A percentile compares a stretch with the other conserved stretches of the same genome.
phyloP scores from a whole-genome alignment of 2,888 invertebrate genomes.

The Brachycybe producta region DNA sequence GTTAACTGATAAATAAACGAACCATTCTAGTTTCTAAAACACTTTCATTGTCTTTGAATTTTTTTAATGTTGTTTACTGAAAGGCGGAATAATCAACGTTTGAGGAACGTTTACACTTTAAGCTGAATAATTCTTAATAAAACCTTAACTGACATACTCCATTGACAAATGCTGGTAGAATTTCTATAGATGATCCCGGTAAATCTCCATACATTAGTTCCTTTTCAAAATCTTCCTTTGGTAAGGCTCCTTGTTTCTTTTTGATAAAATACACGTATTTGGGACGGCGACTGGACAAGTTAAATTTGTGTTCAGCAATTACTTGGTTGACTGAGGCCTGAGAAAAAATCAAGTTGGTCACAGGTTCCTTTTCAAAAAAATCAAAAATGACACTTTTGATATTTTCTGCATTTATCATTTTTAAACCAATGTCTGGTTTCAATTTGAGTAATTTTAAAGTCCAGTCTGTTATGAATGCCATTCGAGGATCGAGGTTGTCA shows the following conservation, averaged over 20 bases:
- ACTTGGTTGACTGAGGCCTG: slow-evolving; percentile 5
- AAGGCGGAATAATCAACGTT: no score
- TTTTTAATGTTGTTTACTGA: no score
- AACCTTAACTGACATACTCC: slow-evolving; percentile 7
- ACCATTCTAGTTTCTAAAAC: no score
- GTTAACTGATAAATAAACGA: no score
- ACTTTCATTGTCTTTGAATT: no score
- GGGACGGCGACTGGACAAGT: slow-evolving; percentile 1
- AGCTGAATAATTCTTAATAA: background rate
- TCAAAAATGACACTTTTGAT: slow-evolving; percentile 6
- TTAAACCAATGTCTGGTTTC: slow-evolving; percentile 14
- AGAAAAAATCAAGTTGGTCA: slow-evolving; percentile 2
- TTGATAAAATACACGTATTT: slow-evolving; percentile 16
- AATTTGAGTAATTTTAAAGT: slow-evolving; percentile 1
- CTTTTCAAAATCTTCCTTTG: background rate
- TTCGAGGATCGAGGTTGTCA: slow-evolving; percentile 5
- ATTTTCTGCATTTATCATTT: slow-evolving; percentile 6
- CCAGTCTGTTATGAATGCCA: slow-evolving; percentile 14
- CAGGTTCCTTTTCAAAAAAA: slow-evolving; percentile 9
- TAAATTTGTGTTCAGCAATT: slow-evolving; percentile 8
- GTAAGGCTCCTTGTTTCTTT: background rate
- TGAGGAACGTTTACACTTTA: no score
- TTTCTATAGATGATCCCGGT: slow-evolving; percentile 8
- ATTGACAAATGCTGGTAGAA: slow-evolving; percentile 11
- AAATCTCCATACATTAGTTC: slow-evolving; percentile 11